Base-by-base conservation (phyloP, 1,140 invertebrate species). In the Pollicipes pollicipes region DNA sequence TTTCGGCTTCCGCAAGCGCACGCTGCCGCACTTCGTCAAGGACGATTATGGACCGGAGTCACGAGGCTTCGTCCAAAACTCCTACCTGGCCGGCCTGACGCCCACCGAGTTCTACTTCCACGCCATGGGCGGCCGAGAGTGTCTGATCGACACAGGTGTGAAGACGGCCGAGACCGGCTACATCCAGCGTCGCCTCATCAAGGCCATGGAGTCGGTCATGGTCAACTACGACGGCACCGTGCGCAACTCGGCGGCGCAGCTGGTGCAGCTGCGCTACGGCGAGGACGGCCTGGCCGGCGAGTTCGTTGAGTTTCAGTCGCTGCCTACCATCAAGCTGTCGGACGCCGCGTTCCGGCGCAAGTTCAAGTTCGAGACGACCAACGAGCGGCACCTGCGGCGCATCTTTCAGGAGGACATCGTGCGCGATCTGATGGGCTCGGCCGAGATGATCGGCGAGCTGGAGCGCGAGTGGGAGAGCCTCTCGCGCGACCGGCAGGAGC, bases 191-290 rank as follows among this genome's bases (percentile, higher is more conserved):
- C 92, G 97, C 85, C 82, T 99, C 35, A 99, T 99, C 80, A 99
- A 99, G 82, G 97, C 97, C 88, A 99, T 99, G 97, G 97, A 99
- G 83, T 95, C 92, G 78, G 95, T 98, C 37, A 99, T 99, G 97
- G 93, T 99, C 8, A 92, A 95, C 78, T 98, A 98, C 76, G 95
- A 98, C 77, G 94, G 95, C 21, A 97, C 95, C 0, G 91, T 97
- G 1, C 85, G 95, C 79, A 97, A 97, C 80, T 95, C 93, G 0
- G 92, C 96, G 0, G 93, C 93, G 10, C 94, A 97, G 77, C 83
- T 99, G 27, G 96, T 99, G 79, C 97, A 99, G 84, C 84, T 99
- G 76, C 86, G 93, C 81, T 74, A 75, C 31, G 74, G 75, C 10
- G 86, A 88, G 76, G 86, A 88, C 75, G 86, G 86, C 24, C 77